A percentile compares a stretch with the other conserved stretches of the same genome.
Conservation (phyloP, 2,113 vertebrate genomes). For the Sprattus sprattus region DNA sequence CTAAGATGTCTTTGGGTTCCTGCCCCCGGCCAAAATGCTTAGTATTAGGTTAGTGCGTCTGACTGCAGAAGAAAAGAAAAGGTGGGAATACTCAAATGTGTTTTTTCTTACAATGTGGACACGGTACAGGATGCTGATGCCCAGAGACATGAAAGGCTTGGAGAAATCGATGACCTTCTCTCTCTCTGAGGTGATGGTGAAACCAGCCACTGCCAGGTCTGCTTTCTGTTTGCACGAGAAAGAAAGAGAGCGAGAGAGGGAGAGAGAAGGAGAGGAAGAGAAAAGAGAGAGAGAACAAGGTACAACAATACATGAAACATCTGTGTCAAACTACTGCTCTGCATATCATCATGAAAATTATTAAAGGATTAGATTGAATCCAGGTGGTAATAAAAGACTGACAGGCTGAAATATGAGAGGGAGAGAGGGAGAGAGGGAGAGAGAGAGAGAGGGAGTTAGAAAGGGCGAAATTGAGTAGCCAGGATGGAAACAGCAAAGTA, state of each 20-base stretch:
- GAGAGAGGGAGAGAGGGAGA: neutral
- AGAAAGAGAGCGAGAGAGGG: slow-evolving; percentile 37
- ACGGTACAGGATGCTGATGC: slow-evolving; percentile 88
- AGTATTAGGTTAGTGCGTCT: neutral
- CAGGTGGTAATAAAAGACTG: slow-evolving; percentile 24
- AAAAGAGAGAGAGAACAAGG: neutral
- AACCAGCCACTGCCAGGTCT: slow-evolving; percentile 85
- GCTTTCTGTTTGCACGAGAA: slow-evolving; percentile 75
- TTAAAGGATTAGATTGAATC: slow-evolving; percentile 4
- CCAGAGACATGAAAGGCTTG: slow-evolving; percentile 89
- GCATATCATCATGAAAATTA: neutral
- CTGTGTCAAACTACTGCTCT: neutral
- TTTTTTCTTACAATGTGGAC: slow-evolving; percentile 78
- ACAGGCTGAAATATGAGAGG: slow-evolving; percentile 15
- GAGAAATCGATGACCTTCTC: slow-evolving; percentile 95
- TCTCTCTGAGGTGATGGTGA: slow-evolving; percentile 89
- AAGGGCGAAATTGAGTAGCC: neutral
- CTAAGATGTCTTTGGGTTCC: neutral
- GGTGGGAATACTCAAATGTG: neutral
- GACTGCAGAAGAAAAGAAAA: neutral
- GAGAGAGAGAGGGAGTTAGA: neutral
- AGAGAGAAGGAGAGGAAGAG: neutral
- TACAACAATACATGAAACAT: neutral
- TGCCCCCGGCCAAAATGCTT: neutral
- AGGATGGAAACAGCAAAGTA: neutral